Percentiles rank a stretch among this genome's conserved stretches.
These are phyloP conservation scores for Nannospalax galili DNA, from an alignment of 2,113 vertebrate species.

Conservation along the genomic window DNA sequence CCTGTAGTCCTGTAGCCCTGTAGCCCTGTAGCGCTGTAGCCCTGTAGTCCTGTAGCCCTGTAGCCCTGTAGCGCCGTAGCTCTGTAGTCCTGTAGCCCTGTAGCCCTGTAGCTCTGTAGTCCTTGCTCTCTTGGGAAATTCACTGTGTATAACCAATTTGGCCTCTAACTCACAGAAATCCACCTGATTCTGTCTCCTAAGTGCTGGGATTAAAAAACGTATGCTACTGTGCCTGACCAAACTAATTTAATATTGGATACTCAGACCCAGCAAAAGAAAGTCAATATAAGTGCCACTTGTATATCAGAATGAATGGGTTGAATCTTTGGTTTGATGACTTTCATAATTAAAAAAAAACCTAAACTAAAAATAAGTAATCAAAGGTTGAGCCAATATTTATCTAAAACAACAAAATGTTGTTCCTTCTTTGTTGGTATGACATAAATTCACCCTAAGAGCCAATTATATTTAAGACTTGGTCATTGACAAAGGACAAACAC, in stretches of 20 bases:
- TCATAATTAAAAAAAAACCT: not conserved
- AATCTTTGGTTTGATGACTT: not conserved
- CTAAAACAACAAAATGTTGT: not conserved
- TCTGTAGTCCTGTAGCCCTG: too few species aligned
- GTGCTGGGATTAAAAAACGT: too few species aligned
- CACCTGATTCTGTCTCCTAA: too few species aligned
- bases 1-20: too few species aligned
- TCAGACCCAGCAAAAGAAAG: fast-evolving
- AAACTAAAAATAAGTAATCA: not conserved
- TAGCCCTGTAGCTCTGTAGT: too few species aligned
- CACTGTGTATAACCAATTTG: too few species aligned
- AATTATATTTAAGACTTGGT: not conserved
- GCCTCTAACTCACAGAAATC: too few species aligned
- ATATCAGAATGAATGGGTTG: not conserved
- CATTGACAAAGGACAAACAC: not conserved
- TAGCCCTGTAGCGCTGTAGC: too few species aligned
- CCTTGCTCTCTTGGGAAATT: too few species aligned
- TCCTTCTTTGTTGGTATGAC: not conserved
- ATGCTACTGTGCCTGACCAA: not conserved
- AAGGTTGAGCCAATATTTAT: not conserved
- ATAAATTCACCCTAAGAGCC: not conserved
- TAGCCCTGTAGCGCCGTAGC: too few species aligned
- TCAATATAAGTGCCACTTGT: not conserved
- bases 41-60: too few species aligned
- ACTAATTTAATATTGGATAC: not conserved